Percentiles rank a stretch among this genome's conserved stretches.
Conservation (phyloP, 2,797 vertebrate genomes). For the Vespertilio murinus region DNA sequence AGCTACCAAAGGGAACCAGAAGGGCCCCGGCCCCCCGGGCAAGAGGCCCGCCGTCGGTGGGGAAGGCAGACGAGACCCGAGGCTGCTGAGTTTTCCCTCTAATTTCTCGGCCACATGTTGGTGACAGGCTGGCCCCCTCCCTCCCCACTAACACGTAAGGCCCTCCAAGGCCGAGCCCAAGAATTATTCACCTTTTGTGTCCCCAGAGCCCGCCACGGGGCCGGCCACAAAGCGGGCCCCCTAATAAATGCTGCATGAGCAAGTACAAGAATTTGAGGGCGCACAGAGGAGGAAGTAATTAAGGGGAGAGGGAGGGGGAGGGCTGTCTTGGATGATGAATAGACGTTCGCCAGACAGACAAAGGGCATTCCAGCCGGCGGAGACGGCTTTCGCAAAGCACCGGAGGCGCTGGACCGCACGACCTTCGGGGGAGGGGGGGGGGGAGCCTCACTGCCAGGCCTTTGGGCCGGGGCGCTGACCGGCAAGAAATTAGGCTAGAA, state of each 20-base stretch:
- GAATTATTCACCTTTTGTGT: constrained; percentile 62
- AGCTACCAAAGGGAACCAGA: background rate
- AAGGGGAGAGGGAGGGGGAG: constrained; percentile 53
- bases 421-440: constrained; percentile 35
- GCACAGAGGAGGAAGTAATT: constrained; percentile 76
- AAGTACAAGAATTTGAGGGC: constrained; percentile 73
- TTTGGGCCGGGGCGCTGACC: background rate
- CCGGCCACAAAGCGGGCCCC: constrained; percentile 65
- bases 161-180: constrained; percentile 40
- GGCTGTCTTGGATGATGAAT: constrained; percentile 69
- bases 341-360: constrained; percentile 70
- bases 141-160: background rate
- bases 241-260: constrained; percentile 74
- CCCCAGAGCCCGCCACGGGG: constrained; percentile 37
- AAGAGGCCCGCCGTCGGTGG: background rate
- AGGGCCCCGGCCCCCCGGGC: background rate
- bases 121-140: background rate
- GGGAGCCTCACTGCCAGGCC: background rate
- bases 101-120: constrained; percentile 31
- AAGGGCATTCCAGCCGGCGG: constrained; percentile 68
- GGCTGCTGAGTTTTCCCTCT: background rate
- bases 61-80: background rate
- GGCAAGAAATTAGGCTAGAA: constrained; percentile 49
- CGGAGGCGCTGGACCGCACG: background rate
- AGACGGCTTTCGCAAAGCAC: constrained; percentile 25